Evolutionary conservation across 1,140 invertebrate genomes (phyloP).

Genomic region (Uloborus diversus): DNA sequence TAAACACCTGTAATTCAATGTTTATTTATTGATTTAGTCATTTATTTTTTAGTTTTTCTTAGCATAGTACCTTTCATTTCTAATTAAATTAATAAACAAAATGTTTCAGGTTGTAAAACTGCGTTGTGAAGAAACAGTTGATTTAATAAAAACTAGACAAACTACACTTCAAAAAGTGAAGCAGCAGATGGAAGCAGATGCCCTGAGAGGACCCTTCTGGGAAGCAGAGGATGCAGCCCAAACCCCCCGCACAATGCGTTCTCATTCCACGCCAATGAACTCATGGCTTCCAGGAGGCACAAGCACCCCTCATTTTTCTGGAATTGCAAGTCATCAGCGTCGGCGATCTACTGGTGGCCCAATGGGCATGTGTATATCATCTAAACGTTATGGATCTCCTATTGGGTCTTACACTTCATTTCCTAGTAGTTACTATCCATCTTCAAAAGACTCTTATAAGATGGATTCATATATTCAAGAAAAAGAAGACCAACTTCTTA

Average conservation of each 20-base stretch:
- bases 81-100: background rate
- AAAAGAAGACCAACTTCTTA: constrained; percentile 46
- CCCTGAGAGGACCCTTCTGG: constrained; percentile 34
- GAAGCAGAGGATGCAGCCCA: constrained; percentile 45
- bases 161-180: constrained; percentile 63
- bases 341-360: constrained; percentile 32
- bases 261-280: constrained; percentile 44
- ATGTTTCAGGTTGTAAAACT: constrained; percentile 68
- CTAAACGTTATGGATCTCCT: constrained; percentile 39
- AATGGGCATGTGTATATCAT: background rate
- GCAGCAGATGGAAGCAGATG: constrained; percentile 62
- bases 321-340: constrained; percentile 8
- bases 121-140: constrained; percentile 70
- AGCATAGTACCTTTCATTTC: background rate
- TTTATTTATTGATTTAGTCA: no score
- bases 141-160: constrained; percentile 67
- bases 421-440: constrained; percentile 47
- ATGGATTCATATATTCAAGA: constrained; percentile 36
- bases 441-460: constrained; percentile 39
- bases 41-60: no score
- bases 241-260: constrained; percentile 44
- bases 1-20: no score
- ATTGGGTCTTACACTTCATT: constrained; percentile 56
- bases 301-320: constrained; percentile 27
- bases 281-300: constrained; percentile 25